Base-by-base conservation (phyloP, 2,888 invertebrate species). In the Operophtera brumata region DNA sequence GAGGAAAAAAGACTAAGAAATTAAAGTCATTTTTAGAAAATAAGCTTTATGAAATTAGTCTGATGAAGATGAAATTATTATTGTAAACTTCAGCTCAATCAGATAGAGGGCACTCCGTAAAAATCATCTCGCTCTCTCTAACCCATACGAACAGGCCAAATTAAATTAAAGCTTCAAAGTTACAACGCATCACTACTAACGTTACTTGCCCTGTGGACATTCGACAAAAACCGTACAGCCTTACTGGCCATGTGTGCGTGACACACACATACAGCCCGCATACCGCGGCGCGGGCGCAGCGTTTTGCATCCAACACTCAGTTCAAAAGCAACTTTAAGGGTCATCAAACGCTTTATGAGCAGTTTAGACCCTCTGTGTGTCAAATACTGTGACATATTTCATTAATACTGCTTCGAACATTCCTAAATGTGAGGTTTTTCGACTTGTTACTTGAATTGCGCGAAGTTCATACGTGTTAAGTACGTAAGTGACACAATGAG, bases 221-320 rank as follows among this genome's bases (percentile, higher is more conserved):
- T 89, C 83, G 82, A 90, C 88, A 90, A 90, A 90, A 90, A 90
- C 86, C 86, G 82, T 86, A 86, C 87, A 86, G 83, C 82, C 80
- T 82, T 71, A 66, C 44, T 54, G 36, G 42, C 34, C 35, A 10
- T 59, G 74, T 75, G 78, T 80, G 86, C 69, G 77, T 65, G 70
- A 26, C 71, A 67, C 80, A 59, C 85, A 80, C 77, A 82, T 75
- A 70, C 1, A 2, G 35, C 54, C 70, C 85, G 86, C 88, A 88
- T 88, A 87, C 87, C 88, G 81, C 49, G 53, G 71, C 85, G 83
- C 84, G 72, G 70, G 84, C 84, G 85, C 86, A 73, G 78, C 78
- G 81, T 84, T 87, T 87, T 85, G 86, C 86, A 83, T 86, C 77
- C 77, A 80, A 80, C 79, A 77, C 73, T 83, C 88, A 88, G 88